phyloP scores from a whole-genome alignment of 2,113 vertebrate genomes.

The Phalacrocorax aristotelis region DNA sequence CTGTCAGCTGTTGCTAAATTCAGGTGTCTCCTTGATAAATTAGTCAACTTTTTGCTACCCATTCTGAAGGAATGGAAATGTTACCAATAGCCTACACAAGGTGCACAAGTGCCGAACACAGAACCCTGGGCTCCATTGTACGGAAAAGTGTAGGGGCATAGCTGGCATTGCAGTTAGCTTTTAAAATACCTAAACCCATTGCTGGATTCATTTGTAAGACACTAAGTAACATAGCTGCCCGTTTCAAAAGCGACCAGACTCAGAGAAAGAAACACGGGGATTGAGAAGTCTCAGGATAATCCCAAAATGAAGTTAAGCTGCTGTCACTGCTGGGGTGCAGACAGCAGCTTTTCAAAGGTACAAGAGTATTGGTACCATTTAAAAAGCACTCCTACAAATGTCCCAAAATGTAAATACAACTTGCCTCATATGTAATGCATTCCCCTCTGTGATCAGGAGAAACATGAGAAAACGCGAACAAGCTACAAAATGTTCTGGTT shows the following conservation, averaged over 20 bases:
- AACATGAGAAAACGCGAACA: not conserved
- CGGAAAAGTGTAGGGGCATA: rapidly evolving
- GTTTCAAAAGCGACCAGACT: not conserved
- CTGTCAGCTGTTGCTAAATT: not conserved
- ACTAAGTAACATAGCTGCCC: not conserved
- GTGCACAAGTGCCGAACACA: not conserved
- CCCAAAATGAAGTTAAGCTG: not conserved
- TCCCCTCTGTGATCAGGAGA: not conserved
- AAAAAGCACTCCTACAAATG: not conserved
- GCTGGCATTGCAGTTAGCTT: not conserved
- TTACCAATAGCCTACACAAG: not conserved
- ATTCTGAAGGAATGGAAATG: not conserved
- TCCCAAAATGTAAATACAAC: not conserved
- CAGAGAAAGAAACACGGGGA: not conserved
- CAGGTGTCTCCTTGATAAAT: not conserved
- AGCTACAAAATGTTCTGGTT: not conserved
- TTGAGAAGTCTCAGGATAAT: not conserved
- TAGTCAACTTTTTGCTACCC: not conserved
- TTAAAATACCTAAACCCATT: not conserved
- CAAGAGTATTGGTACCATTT: not conserved
- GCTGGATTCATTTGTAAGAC: not conserved
- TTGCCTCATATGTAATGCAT: not conserved
- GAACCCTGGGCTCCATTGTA: not conserved
- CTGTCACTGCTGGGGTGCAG: not conserved
- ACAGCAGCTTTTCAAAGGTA: not conserved